Conservation (phyloP, 1,140 invertebrate genomes). For the Drosophila leontia region DNA sequence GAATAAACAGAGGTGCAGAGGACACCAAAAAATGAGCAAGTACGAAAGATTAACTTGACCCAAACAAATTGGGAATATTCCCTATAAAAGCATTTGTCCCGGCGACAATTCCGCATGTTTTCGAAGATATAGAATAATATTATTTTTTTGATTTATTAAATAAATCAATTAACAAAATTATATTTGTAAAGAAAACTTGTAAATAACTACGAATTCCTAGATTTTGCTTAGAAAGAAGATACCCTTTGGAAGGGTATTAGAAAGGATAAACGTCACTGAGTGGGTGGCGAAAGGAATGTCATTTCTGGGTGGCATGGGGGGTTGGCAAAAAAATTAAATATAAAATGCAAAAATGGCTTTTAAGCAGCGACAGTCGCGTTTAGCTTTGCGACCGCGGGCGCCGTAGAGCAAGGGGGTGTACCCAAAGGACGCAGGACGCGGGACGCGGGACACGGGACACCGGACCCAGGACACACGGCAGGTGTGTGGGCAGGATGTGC, state of each 20-base stretch:
- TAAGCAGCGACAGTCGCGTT: conserved; percentile 78
- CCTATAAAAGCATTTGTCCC: not conserved
- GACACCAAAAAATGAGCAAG: conserved; percentile 39
- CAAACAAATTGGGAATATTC: conserved; percentile 6
- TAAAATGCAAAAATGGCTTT: conserved; percentile 82
- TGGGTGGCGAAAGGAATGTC: not conserved
- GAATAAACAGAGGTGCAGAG: conserved; percentile 62
- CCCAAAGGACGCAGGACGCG: conserved; percentile 33
- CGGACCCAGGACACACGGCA: conserved; percentile 32
- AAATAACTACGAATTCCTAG: not conserved
- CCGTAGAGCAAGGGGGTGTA: not conserved
- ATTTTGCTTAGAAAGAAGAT: not conserved
- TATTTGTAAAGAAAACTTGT: not conserved
- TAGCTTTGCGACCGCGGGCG: conserved; percentile 20
- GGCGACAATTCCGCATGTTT: not conserved
- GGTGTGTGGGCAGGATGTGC: conserved; percentile 55
- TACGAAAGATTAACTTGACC: conserved; percentile 27
- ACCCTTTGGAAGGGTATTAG: conserved; percentile 5
- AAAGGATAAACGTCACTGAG: conserved; percentile 38
- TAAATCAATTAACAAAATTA: not conserved
- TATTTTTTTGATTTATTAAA: not conserved
- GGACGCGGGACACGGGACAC: not conserved
- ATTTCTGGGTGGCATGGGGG: not conserved
- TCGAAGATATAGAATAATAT: not conserved
- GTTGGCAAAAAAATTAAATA: conserved; percentile 67